Conservation (phyloP, 2,113 vertebrate species). For the Campylomormyrus numenius region DNA sequence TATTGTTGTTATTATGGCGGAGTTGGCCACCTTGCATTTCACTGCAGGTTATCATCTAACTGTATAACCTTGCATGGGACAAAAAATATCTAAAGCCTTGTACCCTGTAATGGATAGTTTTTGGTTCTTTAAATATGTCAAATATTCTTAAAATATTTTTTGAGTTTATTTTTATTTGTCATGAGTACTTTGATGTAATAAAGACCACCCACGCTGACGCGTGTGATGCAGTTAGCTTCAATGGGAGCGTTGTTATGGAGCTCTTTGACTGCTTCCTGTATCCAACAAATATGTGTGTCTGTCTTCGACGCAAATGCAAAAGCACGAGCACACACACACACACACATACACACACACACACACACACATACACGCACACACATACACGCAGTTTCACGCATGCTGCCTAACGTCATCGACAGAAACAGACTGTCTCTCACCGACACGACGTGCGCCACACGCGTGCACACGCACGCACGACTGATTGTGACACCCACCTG, state of each 20-base stretch:
- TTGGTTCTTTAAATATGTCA: background rate
- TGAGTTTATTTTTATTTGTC: background rate
- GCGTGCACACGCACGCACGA: background rate
- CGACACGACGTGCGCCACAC: background rate
- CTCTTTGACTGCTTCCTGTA: background rate
- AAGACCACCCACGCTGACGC: background rate
- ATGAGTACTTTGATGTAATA: background rate
- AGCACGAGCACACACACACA: background rate
- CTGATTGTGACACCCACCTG: background rate
- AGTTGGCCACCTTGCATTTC: background rate
- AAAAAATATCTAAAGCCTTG: background rate
- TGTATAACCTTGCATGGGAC: background rate
- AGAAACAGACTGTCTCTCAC: background rate
- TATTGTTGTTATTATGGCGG: background rate
- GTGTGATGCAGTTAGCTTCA: background rate
- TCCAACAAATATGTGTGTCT: background rate
- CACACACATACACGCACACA: no score
- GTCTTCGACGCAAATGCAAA: background rate
- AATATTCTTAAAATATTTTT: background rate
- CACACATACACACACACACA: background rate
- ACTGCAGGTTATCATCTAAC: background rate
- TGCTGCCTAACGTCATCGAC: background rate
- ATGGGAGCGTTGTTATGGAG: background rate
- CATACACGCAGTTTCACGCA: background rate
- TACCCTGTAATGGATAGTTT: background rate